Conservation (phyloP, 2,113 vertebrate genomes). For the Corapipo altera region DNA sequence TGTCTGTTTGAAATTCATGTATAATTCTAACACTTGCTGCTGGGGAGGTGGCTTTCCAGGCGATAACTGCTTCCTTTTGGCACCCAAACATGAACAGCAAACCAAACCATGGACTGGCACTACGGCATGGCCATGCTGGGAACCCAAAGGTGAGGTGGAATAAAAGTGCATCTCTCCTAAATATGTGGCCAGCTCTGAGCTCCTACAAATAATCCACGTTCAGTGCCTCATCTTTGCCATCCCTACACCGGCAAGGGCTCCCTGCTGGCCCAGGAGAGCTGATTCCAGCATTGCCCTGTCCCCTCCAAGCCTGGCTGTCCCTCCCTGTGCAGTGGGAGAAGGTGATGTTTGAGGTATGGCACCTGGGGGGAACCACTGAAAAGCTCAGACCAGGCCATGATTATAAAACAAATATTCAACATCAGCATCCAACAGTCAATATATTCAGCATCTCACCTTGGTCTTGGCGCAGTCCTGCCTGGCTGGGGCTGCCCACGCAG, state of each 20-base stretch:
- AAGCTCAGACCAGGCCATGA: background rate
- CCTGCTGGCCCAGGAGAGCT: background rate
- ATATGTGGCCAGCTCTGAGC: background rate
- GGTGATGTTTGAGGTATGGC: background rate
- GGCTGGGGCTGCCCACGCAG: background rate
- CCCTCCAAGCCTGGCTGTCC: background rate
- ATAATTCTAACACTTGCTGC: background rate
- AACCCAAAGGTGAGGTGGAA: background rate
- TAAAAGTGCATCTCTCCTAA: background rate
- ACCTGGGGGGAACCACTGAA: fast-evolving
- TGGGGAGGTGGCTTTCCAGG: background rate
- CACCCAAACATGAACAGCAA: background rate
- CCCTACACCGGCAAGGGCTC: background rate
- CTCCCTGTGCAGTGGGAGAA: background rate
- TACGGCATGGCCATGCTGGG: fast-evolving
- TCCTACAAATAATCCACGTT: background rate
- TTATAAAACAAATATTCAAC: background rate
- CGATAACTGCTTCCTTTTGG: background rate
- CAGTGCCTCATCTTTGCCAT: background rate
- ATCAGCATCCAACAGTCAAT: background rate
- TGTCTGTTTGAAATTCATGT: background rate
- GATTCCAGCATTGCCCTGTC: background rate
- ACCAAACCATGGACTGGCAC: background rate
- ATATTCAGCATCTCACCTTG: background rate
- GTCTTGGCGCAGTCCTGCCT: background rate